Conservation (phyloP, 2,797 vertebrate genomes). For the Sarcoramphus papa region DNA sequence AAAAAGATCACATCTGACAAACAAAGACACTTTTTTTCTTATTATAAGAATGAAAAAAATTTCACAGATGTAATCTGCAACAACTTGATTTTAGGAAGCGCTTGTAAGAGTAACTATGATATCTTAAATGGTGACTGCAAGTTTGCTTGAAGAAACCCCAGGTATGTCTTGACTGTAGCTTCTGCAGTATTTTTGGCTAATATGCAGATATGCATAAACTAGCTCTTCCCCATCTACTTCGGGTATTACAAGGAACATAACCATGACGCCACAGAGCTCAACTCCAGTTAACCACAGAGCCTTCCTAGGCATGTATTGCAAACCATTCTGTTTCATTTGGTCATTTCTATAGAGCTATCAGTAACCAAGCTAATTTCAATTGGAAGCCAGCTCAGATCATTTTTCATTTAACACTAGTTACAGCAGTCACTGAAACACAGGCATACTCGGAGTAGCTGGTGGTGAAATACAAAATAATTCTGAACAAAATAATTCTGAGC, state of each 20-base stretch:
- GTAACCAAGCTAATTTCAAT: background rate
- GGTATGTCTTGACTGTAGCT: background rate
- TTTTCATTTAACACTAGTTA: background rate
- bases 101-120: background rate
- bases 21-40: background rate
- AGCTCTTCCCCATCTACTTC: background rate
- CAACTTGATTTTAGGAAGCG: background rate
- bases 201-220: background rate
- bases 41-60: background rate
- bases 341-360: background rate
- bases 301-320: background rate
- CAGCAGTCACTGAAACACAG: background rate
- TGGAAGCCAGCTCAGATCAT: background rate
- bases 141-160: background rate
- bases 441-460: background rate
- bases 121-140: background rate
- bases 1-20: background rate
- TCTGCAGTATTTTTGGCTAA: background rate
- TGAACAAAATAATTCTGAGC: background rate
- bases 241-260: conserved; percentile 21
- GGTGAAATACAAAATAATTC: background rate
- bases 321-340: background rate
- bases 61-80: background rate
- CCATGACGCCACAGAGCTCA: conserved; percentile 5
- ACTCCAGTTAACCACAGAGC: conserved; percentile 17